These are phyloP conservation scores for Calameuta idolon DNA, from an alignment of 2,888 invertebrate genomes.

Conservation along the genomic window DNA sequence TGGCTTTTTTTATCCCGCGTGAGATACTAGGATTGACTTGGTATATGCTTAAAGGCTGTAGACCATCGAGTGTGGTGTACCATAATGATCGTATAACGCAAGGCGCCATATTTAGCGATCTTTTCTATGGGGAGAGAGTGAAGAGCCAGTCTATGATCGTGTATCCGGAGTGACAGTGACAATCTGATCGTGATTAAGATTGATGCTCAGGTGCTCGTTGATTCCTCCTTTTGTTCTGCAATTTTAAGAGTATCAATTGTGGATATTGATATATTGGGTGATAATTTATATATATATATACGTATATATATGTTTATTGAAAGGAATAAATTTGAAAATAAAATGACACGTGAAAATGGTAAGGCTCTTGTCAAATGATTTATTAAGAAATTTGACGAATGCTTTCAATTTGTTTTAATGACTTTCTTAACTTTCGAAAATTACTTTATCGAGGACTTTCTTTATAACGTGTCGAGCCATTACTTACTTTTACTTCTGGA, in stretches of 20 bases:
- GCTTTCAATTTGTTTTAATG: not conserved
- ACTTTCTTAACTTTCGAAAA: not conserved
- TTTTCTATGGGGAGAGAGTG: slow-evolving; percentile 19
- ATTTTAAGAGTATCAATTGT: not conserved
- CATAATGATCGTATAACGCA: not conserved
- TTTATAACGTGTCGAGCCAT: not conserved
- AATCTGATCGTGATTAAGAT: slow-evolving; percentile 3
- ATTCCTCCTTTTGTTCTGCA: not conserved
- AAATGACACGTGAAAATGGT: not conserved
- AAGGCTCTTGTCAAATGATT: not conserved
- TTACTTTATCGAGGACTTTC: not conserved
- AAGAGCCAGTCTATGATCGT: slow-evolving; percentile 11
- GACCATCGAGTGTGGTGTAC: not conserved
- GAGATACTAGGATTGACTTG: not conserved
- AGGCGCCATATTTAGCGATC: slow-evolving; percentile 55
- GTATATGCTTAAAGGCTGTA: not conserved
- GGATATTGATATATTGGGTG: not conserved
- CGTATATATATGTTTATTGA: not conserved
- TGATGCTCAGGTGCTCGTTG: not conserved
- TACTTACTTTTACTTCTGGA: not conserved
- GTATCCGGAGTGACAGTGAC: not conserved
- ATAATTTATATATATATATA: not conserved
- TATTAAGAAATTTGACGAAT: not conserved
- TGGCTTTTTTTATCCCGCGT: not conserved
- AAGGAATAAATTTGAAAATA: not conserved